Base-by-base conservation (phyloP, 2,797 vertebrate genomes). In the Myotis planiceps region DNA sequence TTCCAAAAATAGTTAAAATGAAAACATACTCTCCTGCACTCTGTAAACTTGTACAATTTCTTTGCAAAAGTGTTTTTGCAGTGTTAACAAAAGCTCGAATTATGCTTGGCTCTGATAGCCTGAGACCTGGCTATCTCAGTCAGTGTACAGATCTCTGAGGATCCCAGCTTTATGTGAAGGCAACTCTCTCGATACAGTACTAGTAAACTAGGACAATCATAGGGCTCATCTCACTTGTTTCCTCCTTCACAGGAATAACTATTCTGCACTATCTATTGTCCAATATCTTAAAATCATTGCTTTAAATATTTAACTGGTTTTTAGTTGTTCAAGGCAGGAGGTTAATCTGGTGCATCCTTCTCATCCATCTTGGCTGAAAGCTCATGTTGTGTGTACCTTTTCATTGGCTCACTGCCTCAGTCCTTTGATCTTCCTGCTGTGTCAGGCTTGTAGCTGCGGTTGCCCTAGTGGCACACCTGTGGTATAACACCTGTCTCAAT, bases 241-340 rank as follows among this genome's bases (percentile, higher is more conserved):
- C 19, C 29, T 34, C 9, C 42, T 1, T 32, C 68, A 47, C 25
- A 68, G 21, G n/a, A 76, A 25, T 84, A 68, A 88, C 8, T 78
- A 15, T 75, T 65, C 45, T 53, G 0, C 4, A n/a, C 21, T 79
- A 72, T 12, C 49, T 71, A 8, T 63, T 8, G 21, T 75, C 29
- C 29, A 58, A 16, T 32, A 81, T 39, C 32, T 84, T 39, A 37
- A 88, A 83, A 39, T 58, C 8, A 25, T 71, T 60, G 6, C 23
- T 85, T 93, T 16, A 76, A 58, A 51, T 71, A 25, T 69, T 84
- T 45, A 65, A 49, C 25, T 23, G 21, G 25, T 14, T 69, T 95
- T 80, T 42, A 19, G 21, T 45, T 81, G 13, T 23, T 89, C 27
- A 23, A 75, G 3, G 42, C 32, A 14, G 10, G 9, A 86, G 8